Base-by-base conservation (phyloP, 1,140 invertebrate genomes). In the Drosophila cardini region DNA sequence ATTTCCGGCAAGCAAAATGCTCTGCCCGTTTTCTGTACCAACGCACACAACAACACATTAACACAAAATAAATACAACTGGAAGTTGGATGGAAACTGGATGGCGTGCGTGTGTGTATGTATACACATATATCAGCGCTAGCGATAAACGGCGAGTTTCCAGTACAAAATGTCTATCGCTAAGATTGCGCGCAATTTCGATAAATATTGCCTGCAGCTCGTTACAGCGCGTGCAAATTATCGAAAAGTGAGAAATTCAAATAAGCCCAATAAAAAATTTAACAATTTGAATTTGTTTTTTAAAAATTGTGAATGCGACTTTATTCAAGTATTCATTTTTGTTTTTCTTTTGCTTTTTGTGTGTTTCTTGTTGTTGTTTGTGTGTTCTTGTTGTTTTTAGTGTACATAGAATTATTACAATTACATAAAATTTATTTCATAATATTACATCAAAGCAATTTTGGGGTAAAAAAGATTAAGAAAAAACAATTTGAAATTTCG, bases 241-340 rank as follows among this genome's bases (percentile, higher is more conserved):
- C 48, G 48, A 52, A 15, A 34, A 15, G 11, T 26, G 1, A 6
- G 5, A 7, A 7, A 48, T 48, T 61, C 21, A 32, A 60, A 34
- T 46, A 15, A 18, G 34, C 30, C 16, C 45, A n/a, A 15, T 15
- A 43, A 2, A 60, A 46, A 60, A 60, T 36, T 3, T 26, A 26
- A 26, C 21, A 26, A 26, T 4, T 26, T 26, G 21, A 26, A 6
- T 36, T 1, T 21, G 18, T 34, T 3, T 13, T 72, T 75, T 86
- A 86, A 86, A 90, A 90, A 90, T 81, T 87, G 78, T 91, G 90
- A 91, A 90, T 91, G 73, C 86, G 91, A 91, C 86, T 91, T 91
- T 91, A 91, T 91, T 91, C 80, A 89, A 80, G 84, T 78, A 83
- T 89, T 89, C 86, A 81, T 76, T 64, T 81, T 80, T 52, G 52